phyloP scores from a whole-genome alignment of 2,113 vertebrate species.

The Halichoeres trimaculatus region DNA sequence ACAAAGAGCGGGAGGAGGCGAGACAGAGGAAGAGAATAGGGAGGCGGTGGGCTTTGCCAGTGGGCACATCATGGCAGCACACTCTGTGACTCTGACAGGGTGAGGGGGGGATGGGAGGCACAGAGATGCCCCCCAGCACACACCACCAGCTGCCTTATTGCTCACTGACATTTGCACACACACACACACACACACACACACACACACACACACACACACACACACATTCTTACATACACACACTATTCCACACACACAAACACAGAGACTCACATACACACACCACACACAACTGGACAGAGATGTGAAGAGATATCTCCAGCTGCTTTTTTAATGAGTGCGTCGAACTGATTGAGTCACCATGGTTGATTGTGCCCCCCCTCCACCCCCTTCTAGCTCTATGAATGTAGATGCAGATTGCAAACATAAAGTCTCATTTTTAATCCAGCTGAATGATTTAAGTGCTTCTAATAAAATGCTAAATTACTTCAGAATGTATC shows the following conservation, averaged over 20 bases:
- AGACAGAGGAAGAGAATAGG: conserved; percentile 65
- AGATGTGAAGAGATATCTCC: conserved; percentile 82
- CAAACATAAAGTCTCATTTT: conserved; percentile 21
- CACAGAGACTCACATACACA: conserved; percentile 7
- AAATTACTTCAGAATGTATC: neutral
- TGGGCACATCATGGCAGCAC: conserved; percentile 84
- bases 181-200: conserved; percentile 40
- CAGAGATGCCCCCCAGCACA: conserved; percentile 70
- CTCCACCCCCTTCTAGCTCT: conserved; percentile 13
- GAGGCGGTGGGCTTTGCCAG: conserved; percentile 77
- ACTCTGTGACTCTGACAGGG: conserved; percentile 84
- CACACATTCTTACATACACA: conserved; percentile 28
- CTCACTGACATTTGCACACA: conserved; percentile 81
- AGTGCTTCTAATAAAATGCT: neutral
- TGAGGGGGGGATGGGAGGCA: conserved; percentile 62
- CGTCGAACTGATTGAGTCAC: conserved; percentile 74
- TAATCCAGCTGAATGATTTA: conserved; percentile 5
- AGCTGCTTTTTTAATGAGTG: conserved; percentile 83
- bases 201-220: conserved; percentile 18
- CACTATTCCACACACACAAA: conserved; percentile 57
- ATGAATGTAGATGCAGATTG: conserved; percentile 25
- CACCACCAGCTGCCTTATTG: conserved; percentile 83
- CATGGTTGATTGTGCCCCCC: conserved; percentile 62
- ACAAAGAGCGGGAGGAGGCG: conserved; percentile 56
- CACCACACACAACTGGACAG: conserved; percentile 70